Base-by-base conservation (phyloP, 1,140 invertebrate genomes). In the Drosophila malerkotliana region DNA sequence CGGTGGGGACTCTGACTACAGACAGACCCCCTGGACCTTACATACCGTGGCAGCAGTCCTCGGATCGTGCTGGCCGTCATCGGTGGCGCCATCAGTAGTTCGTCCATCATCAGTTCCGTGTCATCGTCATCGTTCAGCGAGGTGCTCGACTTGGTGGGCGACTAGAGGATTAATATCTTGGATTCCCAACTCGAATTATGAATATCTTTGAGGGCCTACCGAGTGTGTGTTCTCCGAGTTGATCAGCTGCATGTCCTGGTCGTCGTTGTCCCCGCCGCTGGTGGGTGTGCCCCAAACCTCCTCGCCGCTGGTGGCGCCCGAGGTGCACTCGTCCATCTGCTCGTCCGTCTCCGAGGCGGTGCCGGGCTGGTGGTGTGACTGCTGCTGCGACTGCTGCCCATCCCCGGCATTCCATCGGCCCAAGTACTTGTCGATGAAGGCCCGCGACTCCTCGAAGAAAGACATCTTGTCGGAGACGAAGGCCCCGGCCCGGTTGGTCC, bases 281-380 rank as follows among this genome's bases (percentile, higher is more conserved):
- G 96, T 97, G 2, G 96, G 96, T 1, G 96, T 97, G 1, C 96
- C 96, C 96, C 96, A 97, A 30, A 96, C 95, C 84, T 97, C 96
- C 89, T 97, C 96, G 0, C 96, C 96, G 2, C 96, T 96, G 12
- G 95, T 95, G 0, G 95, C 96, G 0, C 95, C 96, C 41, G 96
- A 96, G 0, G 94, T 95, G 54, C 95, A 95, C 10, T 94, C 94
- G 58, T 95, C 95, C 93, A 77, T 90, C 64, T 80, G 80, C 47
- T 93, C 90, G 53, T 93, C 91, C 62, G 93, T 88, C 77, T 94
- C 87, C 79, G 93, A 91, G 57, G 92, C 81, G 34, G 77, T 77
- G 7, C 39, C 44, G 8, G 58, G 41, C 6, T 59, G 76, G 47
- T 60, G 44, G 26, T 60, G 69, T 8, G 58, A 34, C 6, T 59